These are phyloP conservation scores for Colletes latitarsis DNA, from an alignment of 1,140 invertebrate genomes.

Conservation along the genomic window DNA sequence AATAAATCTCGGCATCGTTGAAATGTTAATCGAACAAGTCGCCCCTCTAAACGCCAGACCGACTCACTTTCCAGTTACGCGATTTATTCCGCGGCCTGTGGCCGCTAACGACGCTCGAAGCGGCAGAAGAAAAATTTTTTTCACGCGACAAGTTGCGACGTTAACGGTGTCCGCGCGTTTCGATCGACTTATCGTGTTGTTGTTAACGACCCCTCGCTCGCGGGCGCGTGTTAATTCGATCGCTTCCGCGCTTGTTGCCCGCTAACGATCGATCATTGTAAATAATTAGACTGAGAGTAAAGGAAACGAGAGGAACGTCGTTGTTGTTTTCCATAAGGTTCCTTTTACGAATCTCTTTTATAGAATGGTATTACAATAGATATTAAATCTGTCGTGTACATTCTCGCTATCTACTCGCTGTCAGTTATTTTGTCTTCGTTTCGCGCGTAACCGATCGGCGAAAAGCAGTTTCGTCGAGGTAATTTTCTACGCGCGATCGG, in stretches of 20 bases:
- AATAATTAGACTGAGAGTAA: constrained; percentile 49
- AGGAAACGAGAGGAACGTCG: neutral
- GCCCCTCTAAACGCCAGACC: neutral
- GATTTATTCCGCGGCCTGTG: neutral
- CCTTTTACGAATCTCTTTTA: no score
- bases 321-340: neutral
- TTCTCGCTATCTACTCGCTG: no score
- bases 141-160: neutral
- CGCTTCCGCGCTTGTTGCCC: constrained; percentile 19
- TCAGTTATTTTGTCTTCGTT: constrained; percentile 1
- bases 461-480: constrained; percentile 8
- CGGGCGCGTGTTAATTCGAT: constrained; percentile 42
- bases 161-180: no score
- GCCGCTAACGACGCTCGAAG: no score
- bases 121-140: neutral
- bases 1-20: constrained; percentile 40
- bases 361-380: no score
- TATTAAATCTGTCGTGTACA: no score
- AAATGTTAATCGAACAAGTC: constrained; percentile 30
- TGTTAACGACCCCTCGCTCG: constrained; percentile 7
- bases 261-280: constrained; percentile 51
- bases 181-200: no score
- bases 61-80: neutral
- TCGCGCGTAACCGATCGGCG: constrained; percentile 11
- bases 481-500: constrained; percentile 45